phyloP scores from a whole-genome alignment of 2,113 vertebrate species.

The human (Homo sapiens) region GRCh38 chr5:85481501-85482000 shows the following conservation, averaged over 20 bases:
- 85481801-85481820: background rate
- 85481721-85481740: background rate
- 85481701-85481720: background rate
- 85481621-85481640: background rate
- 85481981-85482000: background rate
- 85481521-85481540: background rate
- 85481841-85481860: slow-evolving; percentile 17
- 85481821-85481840: slow-evolving; percentile 35
- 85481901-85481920: slow-evolving; percentile 39
- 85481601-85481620: accelerated
- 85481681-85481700: background rate
- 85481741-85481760: background rate
- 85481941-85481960: background rate
- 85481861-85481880: slow-evolving; percentile 24
- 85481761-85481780: slow-evolving; percentile 52
- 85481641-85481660: background rate
- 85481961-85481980: background rate
- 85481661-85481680: background rate
- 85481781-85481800: background rate
- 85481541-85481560: background rate
- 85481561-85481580: background rate
- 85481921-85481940: slow-evolving; percentile 32
- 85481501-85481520: background rate
- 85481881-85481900: background rate
- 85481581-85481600: background rate